phyloP scores from a whole-genome alignment of 1,140 invertebrate species.

The Chrysomallon squamiferum region DNA sequence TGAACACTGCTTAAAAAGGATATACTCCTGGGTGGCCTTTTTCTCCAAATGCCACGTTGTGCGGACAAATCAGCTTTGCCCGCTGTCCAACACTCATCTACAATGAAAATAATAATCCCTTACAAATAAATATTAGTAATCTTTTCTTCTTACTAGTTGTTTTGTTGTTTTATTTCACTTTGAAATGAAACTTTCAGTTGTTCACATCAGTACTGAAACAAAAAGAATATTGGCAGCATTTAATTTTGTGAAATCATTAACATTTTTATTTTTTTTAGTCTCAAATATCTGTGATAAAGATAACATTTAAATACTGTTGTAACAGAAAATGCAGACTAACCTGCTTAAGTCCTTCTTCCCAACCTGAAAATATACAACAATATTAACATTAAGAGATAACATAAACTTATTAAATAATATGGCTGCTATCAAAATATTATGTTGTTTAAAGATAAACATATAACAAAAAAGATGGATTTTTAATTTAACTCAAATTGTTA shows the following conservation, averaged over 20 bases:
- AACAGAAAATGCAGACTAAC: too few species aligned
- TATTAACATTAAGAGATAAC: too few species aligned
- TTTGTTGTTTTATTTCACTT: background rate
- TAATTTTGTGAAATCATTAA: background rate
- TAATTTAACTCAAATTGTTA: too few species aligned
- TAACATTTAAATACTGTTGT: too few species aligned
- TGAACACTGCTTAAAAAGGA: slow-evolving; percentile 60
- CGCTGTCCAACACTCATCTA: slow-evolving; percentile 93
- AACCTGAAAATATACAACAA: slow-evolving; percentile 30
- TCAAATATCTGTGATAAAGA: background rate
- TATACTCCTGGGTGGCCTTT: slow-evolving; percentile 81
- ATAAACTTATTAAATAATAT: too few species aligned
- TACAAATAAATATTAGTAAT: background rate
- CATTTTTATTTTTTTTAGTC: background rate
- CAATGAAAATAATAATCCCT: slow-evolving; percentile 7
- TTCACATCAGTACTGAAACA: background rate
- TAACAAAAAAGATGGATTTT: too few species aligned
- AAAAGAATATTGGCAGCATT: background rate
- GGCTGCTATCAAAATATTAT: background rate
- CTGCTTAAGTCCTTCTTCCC: slow-evolving; percentile 45
- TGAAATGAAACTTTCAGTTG: background rate
- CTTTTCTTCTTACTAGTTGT: background rate
- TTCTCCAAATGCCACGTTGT: slow-evolving; percentile 91
- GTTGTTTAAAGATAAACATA: background rate
- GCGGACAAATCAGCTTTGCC: slow-evolving; percentile 80